Evolutionary conservation across 53 echinoderm and acorn worm genomes (phyloP).

Genomic region (Holothuria scabra): DNA sequence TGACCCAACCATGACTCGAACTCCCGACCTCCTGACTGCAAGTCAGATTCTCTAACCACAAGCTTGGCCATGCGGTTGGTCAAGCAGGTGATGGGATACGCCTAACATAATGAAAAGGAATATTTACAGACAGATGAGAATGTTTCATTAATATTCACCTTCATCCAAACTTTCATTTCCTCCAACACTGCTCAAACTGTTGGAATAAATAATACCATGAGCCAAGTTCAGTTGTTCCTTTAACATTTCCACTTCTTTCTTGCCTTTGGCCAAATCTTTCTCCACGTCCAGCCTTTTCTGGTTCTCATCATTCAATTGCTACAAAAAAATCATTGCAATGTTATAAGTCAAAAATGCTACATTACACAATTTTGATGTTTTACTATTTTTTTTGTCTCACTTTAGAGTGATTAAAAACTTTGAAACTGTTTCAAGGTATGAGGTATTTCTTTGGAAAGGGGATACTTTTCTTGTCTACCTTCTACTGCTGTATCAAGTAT

Average conservation of each 20-base stretch:
- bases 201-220: slow-evolving; percentile 1
- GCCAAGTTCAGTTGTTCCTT: slow-evolving; percentile 65
- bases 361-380: background rate
- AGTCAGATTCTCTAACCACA: no score
- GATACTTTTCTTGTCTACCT: no score
- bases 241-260: slow-evolving; percentile 84
- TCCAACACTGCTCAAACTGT: slow-evolving; percentile 23
- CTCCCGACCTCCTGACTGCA: no score
- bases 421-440: no score
- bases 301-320: slow-evolving; percentile 69
- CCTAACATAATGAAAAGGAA: no score
- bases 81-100: no score
- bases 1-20: no score
- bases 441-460: no score
- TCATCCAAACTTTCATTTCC: slow-evolving; percentile 27
- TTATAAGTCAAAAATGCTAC: background rate
- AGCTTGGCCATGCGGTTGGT: no score
- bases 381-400: background rate
- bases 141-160: background rate
- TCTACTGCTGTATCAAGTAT: no score
- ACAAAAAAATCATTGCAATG: background rate
- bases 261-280: slow-evolving; percentile 79
- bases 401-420: no score
- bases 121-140: no score
- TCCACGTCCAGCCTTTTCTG: slow-evolving; percentile 74